Conservation (phyloP, 2,888 invertebrate genomes). For the Drosophila buzzatii region DNA sequence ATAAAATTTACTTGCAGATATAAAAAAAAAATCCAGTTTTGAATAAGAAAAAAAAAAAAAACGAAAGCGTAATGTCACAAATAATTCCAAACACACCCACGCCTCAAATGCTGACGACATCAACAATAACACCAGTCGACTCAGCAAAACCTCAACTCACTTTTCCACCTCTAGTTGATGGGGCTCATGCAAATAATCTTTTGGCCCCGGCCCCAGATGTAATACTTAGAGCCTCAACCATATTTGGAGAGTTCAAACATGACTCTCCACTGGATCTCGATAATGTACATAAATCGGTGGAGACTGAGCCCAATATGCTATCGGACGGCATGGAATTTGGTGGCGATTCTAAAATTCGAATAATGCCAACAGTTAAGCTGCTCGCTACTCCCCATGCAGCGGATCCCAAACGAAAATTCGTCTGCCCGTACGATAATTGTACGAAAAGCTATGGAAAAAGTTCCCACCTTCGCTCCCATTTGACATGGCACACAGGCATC, state of each 20-base stretch:
- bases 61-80: constrained; percentile 69
- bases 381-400: constrained; percentile 70
- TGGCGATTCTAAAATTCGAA: constrained; percentile 70
- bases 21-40: constrained; percentile 24
- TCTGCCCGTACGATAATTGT: constrained; percentile 81
- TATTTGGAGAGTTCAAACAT: constrained; percentile 65
- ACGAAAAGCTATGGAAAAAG: constrained; percentile 84
- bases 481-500: constrained; percentile 84
- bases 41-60: constrained; percentile 5
- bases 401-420: constrained; percentile 80
- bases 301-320: constrained; percentile 64
- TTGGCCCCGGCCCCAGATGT: constrained; percentile 44
- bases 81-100: constrained; percentile 77
- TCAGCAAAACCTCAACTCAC: constrained; percentile 57
- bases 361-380: constrained; percentile 80
- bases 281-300: constrained; percentile 58
- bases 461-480: constrained; percentile 83
- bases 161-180: constrained; percentile 53
- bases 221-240: constrained; percentile 61
- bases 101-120: constrained; percentile 80
- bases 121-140: constrained; percentile 70
- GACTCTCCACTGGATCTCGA: constrained; percentile 72
- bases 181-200: constrained; percentile 47
- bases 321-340: constrained; percentile 41
- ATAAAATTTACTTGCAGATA: constrained; percentile 37